Conservation (phyloP, 2,113 vertebrate species). For the Tychaedon coryphoeus region DNA sequence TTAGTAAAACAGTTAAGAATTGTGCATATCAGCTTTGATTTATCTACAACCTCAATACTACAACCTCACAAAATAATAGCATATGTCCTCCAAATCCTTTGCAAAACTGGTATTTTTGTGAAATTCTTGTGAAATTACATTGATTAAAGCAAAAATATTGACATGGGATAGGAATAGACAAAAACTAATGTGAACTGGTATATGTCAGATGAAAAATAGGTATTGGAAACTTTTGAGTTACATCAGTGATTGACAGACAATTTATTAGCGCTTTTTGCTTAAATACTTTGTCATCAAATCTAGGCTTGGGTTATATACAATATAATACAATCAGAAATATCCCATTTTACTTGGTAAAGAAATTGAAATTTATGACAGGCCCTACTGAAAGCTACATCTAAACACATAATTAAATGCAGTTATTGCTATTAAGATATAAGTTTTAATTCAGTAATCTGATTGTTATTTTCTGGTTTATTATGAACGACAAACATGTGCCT, state of each 20-base stretch:
- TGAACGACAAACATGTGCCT: accelerated
- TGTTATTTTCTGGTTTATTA: background rate
- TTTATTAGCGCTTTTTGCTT: background rate
- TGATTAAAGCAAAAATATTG: background rate
- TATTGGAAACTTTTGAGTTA: background rate
- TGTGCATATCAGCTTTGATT: background rate
- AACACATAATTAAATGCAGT: background rate
- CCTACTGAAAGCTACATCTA: background rate
- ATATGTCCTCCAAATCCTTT: background rate
- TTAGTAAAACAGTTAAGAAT: background rate
- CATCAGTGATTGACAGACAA: accelerated
- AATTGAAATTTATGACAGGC: background rate
- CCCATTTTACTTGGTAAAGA: background rate
- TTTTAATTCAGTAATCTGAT: background rate
- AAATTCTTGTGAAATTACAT: background rate
- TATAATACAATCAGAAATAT: background rate
- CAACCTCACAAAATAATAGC: background rate
- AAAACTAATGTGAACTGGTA: background rate
- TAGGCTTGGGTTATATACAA: background rate
- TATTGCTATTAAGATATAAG: background rate
- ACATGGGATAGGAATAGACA: background rate
- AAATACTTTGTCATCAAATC: background rate
- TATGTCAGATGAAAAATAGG: accelerated
- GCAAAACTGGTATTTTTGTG: background rate
- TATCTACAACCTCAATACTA: background rate